Evolutionary conservation across 2,888 invertebrate species (phyloP), one percentile per base, ranked within the genome.

Genomic region (Sialis fuliginosa): DNA sequence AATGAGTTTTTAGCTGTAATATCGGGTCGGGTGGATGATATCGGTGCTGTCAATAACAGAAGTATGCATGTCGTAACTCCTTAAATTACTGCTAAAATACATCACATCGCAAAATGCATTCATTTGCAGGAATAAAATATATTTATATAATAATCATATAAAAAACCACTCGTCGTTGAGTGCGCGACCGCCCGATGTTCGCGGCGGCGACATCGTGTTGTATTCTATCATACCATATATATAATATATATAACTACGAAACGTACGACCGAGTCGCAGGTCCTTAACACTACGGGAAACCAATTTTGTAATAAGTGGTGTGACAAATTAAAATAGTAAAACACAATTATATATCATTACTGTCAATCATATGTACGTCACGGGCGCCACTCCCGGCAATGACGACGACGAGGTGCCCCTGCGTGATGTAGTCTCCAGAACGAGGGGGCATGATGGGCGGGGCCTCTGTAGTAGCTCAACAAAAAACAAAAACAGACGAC

Each of bases 81-180:
- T 62, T 63, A 64, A 62, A 64, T 65, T 66, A 65, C 65, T 60
- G 67, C 67, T 67, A 67, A 68, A 67, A 67, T 66, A 71, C 69
- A 72, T 72, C 71, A 73, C 71, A 70, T 79, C 79, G 79, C 79
- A 79, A 80, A 78, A 77, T 77, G 78, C 77, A 77, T 77, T 74
- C 77, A 77, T 77, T 74, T 77, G 77, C 77, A 76, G 77, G 74
- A 78, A 79, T 79, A 79, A 78, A 79, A 79, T 77, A 79, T 79
- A 79, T 74, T 75, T 77, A 77, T 65, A 70, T 70, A 66, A 63
- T 63, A 63, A 64, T 65, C 63, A 64, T 58, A 55, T 62, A 60
- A 58, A 59, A 60, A 61, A 56, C 32, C 33, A 39, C 39, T 39
- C 45, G 55, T 58, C 59, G 45, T 39, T 34, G 22, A 37, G 37